Evolutionary conservation across 2,113 vertebrate species (phyloP).

Genomic region (Bos javanicus): DNA sequence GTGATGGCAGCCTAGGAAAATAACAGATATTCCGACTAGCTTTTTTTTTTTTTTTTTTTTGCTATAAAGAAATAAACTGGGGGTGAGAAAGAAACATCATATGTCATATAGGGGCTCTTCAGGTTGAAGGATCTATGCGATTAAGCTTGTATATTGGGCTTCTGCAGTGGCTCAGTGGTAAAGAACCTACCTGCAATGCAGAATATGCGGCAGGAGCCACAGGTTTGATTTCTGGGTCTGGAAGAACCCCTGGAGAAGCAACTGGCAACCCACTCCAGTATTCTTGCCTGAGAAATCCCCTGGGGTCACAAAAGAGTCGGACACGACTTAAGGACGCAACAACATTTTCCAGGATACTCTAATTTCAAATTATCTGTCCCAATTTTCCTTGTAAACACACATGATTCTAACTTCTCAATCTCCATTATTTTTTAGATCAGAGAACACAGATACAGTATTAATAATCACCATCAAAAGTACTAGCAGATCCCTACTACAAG

Average conservation of each 20-base stretch:
- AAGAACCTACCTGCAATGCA: not conserved
- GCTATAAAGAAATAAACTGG: not conserved
- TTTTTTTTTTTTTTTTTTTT: not conserved
- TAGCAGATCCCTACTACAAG: not conserved
- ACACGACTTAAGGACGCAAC: not conserved
- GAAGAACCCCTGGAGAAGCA: not conserved
- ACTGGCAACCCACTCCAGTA: not conserved
- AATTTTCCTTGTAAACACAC: not conserved
- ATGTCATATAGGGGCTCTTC: not conserved
- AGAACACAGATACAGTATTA: not conserved
- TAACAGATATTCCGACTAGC: accelerated
- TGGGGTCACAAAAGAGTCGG: not conserved
- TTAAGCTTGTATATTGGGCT: too few relatives aligned
- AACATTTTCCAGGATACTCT: not conserved
- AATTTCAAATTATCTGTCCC: not conserved
- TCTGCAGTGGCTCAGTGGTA: not conserved
- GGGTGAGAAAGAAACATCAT: accelerated
- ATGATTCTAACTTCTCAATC: not conserved
- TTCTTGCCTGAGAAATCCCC: not conserved
- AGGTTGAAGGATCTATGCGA: not conserved
- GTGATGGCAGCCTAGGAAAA: not conserved
- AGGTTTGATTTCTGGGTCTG: not conserved
- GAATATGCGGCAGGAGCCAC: not conserved
- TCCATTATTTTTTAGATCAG: not conserved
- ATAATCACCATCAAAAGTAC: not conserved